Evolutionary conservation across 2,113 vertebrate genomes (phyloP).

Genomic region (Myrmecobius fasciatus): DNA sequence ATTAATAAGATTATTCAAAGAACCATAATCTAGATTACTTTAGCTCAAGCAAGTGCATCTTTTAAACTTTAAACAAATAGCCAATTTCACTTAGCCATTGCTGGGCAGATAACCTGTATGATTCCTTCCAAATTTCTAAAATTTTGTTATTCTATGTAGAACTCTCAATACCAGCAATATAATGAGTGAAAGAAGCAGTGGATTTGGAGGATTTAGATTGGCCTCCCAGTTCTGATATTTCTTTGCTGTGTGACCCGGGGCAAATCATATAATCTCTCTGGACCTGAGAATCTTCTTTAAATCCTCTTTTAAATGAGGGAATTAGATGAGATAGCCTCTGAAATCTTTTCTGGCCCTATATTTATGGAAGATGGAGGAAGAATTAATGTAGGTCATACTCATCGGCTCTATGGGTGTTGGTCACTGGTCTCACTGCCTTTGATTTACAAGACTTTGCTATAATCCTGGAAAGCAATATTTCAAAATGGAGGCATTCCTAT

Average conservation of each 20-base stretch:
- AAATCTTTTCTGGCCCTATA: neutral
- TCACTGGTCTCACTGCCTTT: neutral
- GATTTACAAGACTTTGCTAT: neutral
- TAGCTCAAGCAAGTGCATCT: neutral
- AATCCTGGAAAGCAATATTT: neutral
- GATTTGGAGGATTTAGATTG: neutral
- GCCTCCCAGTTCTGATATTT: neutral
- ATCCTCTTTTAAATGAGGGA: neutral
- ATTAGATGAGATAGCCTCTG: neutral
- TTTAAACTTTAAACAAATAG: neutral
- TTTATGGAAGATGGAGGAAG: neutral
- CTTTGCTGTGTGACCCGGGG: neutral
- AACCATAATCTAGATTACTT: neutral
- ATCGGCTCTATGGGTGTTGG: neutral
- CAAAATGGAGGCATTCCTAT: neutral
- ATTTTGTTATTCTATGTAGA: neutral
- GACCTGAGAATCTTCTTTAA: no score
- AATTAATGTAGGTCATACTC: neutral
- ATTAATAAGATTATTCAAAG: neutral
- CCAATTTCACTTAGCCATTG: neutral
- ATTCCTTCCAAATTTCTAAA: neutral
- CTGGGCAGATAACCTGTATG: neutral
- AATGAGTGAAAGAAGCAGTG: neutral
- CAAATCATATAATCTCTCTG: neutral
- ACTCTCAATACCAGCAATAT: neutral